phyloP scores from a whole-genome alignment of 1,140 invertebrate species.

The Trichomalopsis sarcophagae region DNA sequence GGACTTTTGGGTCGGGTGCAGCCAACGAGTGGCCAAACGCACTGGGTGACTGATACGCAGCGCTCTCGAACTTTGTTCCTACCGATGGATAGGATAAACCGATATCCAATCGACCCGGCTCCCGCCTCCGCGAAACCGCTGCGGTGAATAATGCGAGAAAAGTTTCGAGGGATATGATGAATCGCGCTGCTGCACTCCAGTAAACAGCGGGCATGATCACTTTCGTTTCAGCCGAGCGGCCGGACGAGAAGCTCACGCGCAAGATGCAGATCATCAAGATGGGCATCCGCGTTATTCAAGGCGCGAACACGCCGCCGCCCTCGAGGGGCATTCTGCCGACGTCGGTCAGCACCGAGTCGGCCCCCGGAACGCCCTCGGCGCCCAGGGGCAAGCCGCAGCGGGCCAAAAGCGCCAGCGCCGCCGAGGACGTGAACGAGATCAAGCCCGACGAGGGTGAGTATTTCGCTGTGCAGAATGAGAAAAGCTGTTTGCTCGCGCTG shows the following conservation, averaged over 20 bases:
- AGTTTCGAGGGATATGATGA: neutral
- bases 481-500: neutral
- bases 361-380: neutral
- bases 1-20: too few relatives aligned
- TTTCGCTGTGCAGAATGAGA: too few relatives aligned
- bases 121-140: neutral
- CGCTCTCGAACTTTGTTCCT: too few relatives aligned
- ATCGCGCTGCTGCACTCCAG: neutral
- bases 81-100: too few relatives aligned
- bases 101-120: neutral
- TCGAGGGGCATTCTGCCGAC: conserved; percentile 59
- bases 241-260: conserved; percentile 85
- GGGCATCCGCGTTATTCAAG: conserved; percentile 86
- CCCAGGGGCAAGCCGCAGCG: neutral
- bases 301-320: conserved; percentile 71
- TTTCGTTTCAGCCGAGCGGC: conserved; percentile 79
- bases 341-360: neutral
- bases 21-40: too few relatives aligned
- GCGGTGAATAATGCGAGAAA: neutral
- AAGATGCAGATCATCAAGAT: conserved; percentile 85
- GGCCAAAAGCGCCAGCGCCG: conserved; percentile 7
- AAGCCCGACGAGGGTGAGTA: conserved; percentile 30
- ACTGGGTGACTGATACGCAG: too few relatives aligned
- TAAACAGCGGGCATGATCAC: neutral
- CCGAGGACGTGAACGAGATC: conserved; percentile 46